Conservation (phyloP, 2,797 vertebrate genomes). For the Liasis olivaceus region DNA sequence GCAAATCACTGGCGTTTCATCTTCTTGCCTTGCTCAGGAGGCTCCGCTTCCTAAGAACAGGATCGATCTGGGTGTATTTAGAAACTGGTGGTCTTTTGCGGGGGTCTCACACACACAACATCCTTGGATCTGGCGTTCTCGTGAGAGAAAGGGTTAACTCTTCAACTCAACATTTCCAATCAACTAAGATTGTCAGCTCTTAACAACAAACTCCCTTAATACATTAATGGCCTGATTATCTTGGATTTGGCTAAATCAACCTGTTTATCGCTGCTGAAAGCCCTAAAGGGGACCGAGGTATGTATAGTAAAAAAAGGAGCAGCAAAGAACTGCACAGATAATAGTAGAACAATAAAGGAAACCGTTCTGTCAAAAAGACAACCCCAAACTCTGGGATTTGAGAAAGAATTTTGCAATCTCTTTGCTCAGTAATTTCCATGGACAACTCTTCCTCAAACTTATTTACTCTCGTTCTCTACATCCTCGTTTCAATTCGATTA, state of each 20-base stretch:
- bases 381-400: neutral
- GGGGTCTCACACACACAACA: neutral
- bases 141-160: neutral
- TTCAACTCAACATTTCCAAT: neutral
- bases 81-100: neutral
- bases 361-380: too few species aligned
- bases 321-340: neutral
- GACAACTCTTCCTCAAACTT: neutral
- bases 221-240: conserved; percentile 5
- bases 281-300: neutral
- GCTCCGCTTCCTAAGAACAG: conserved; percentile 11
- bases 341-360: neutral
- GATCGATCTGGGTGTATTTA: neutral
- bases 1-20: conserved; percentile 7
- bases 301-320: neutral
- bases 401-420: neutral
- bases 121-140: neutral
- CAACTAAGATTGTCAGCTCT: neutral
- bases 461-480: neutral
- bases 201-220: neutral
- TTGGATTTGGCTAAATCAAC: neutral
- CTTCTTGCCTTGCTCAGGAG: neutral
- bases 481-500: neutral
- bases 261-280: neutral
- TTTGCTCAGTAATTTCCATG: neutral